A percentile compares a stretch with the other conserved stretches of the same genome.
These are phyloP conservation scores for Thalassarche chlororhynchos DNA, from an alignment of 2,113 vertebrate species.

Conservation along the genomic window DNA sequence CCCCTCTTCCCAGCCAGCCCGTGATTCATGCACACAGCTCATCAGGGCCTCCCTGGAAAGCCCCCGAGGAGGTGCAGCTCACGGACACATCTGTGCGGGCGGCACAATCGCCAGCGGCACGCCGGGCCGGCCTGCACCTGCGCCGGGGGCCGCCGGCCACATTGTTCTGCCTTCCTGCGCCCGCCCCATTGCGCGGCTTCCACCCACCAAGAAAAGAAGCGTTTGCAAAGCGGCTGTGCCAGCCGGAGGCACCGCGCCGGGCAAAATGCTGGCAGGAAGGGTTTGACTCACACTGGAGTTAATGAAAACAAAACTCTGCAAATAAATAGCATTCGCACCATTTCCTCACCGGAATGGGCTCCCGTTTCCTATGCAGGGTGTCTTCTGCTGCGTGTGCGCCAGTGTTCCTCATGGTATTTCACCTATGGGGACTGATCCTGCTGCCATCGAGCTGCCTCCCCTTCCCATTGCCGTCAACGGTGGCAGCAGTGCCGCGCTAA, in stretches of 20 bases:
- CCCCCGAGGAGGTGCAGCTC: not conserved
- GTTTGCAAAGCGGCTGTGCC: not conserved
- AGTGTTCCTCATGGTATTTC: not conserved
- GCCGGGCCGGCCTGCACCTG: not conserved
- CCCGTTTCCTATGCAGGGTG: not conserved
- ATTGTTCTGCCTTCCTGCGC: constrained; percentile 7
- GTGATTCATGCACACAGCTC: constrained; percentile 6
- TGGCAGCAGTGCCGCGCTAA: not conserved
- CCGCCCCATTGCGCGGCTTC: not conserved
- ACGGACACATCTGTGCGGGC: not conserved
- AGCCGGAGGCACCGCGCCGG: not conserved
- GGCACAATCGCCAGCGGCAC: not conserved
- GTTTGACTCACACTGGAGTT: not conserved
- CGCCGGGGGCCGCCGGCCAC: not conserved
- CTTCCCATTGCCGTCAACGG: fast-evolving
- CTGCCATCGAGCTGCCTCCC: not conserved
- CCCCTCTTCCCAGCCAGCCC: not conserved
- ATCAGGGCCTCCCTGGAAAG: constrained; percentile 9
- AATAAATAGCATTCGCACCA: not conserved
- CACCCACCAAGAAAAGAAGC: not conserved
- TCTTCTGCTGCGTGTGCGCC: not conserved
- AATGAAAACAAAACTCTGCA: constrained; percentile 9
- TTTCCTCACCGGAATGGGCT: constrained; percentile 1
- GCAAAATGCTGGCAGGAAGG: not conserved
- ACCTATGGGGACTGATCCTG: not conserved